Percentiles rank a stretch among this genome's conserved stretches.
Evolutionary conservation across 2,797 vertebrate species (phyloP).

Genomic region (Poecilia wingei): DNA sequence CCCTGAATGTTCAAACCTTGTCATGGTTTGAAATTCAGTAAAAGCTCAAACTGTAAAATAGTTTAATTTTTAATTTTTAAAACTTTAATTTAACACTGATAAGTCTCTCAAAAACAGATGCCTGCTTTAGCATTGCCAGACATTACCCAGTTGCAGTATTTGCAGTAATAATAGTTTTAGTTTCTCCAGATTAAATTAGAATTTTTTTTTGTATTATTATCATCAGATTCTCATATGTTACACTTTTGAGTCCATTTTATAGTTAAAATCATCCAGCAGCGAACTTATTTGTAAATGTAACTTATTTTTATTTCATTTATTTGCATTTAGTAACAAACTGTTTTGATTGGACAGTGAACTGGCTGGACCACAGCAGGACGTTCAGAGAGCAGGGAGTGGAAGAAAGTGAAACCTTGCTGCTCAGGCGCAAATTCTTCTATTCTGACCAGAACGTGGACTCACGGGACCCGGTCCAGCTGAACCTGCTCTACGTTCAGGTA

Average conservation of each 20-base stretch:
- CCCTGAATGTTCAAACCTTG: neutral
- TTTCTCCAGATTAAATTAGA: neutral
- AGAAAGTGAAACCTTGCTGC: slow-evolving; percentile 91
- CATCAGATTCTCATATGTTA: neutral
- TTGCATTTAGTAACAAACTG: slow-evolving; percentile 32
- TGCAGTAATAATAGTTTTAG: neutral
- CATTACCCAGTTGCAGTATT: neutral
- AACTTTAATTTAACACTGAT: neutral
- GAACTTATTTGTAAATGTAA: slow-evolving; percentile 17
- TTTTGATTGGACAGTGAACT: slow-evolving; percentile 87
- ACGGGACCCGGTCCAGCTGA: slow-evolving; percentile 95
- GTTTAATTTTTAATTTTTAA: too few relatives aligned
- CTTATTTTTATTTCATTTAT: slow-evolving; percentile 26
- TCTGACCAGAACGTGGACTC: slow-evolving; percentile 99
- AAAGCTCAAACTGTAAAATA: neutral
- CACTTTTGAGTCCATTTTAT: slow-evolving; percentile 22
- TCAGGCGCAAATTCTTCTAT: slow-evolving; percentile 97
- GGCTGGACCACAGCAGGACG: slow-evolving; percentile 97
- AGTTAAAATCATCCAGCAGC: neutral
- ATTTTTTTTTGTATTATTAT: neutral
- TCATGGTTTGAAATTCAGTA: neutral
- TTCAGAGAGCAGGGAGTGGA: slow-evolving; percentile 98
- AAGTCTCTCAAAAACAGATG: neutral
- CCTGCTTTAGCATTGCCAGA: neutral
- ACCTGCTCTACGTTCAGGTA: slow-evolving; percentile 99